Base-by-base conservation (phyloP, 2,797 vertebrate genomes). In the Erpetoichthys calabaricus region DNA sequence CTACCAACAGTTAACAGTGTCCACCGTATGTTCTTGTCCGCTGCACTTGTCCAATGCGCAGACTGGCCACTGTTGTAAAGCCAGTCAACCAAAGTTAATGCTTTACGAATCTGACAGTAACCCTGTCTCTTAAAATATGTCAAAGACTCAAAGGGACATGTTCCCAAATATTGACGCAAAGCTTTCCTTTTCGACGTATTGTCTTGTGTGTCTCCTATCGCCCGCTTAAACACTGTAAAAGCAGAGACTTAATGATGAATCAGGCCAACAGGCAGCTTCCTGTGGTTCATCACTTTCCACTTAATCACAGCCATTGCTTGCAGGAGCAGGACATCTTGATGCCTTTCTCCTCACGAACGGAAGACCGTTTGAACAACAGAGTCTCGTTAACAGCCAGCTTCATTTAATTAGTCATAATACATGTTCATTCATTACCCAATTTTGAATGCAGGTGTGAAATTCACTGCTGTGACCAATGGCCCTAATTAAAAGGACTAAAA, bases 331-430 rank as follows among this genome's bases (percentile, higher is more conserved):
- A 51, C 10, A 46, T 8, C 47, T 58, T 45, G n/a, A 43, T 55
- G 10, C 44, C 10, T 7, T 9, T 54, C 44, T 42, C 44, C 9
- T 54, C 41, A 25, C 4, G 8, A 54, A 54, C 4, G 56, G 45
- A 61, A n/a, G 6, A 52, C 8, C 10, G 45, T 69, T 66, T 64
- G 66, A 59, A 50, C 65, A 59, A 59, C 62, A 68, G 67, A 65
- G 62, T 59, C 56, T 58, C 62, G 55, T 58, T 59, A 67, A 69
- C 63, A 69, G 58, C 59, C 65, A 58, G 67, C 71, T 54, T 69
- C 65, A 77, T 78, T 66, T 75, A 75, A 76, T 81, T 75, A 75
- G 63, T 59, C 45, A 64, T 74, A 70, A 69, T 68, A 65, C 55
- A 60, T 63, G 68, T 47, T 44, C 64, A 52, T 66, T 59, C 58